Evolutionary conservation across 2,113 vertebrate genomes (phyloP), one percentile per base, ranked within the genome.

Genomic region (Mus spicilegus): DNA sequence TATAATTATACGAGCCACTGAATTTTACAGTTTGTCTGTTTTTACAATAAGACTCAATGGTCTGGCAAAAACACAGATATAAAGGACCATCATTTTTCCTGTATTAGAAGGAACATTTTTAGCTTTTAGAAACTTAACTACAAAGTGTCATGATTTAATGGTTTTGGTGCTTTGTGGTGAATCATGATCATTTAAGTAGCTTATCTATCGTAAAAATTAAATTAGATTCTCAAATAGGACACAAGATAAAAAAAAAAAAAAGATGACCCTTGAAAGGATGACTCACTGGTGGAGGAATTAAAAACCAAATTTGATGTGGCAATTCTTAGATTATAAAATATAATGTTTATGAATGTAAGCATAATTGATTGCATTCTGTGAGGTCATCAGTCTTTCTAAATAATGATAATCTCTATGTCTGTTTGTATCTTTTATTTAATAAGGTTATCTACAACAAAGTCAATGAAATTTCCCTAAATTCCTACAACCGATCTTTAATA

Each of bases 1-100:
- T 96, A 95, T 96, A 98, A 98, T 98, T 97, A 98, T 89, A 96
- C n/a, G 75, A 98, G 88, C 87, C 96, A 98, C 93, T 97, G 97
- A 96, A 80, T 98, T 97, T 98, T 97, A 98, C 69, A 96, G 87
- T 97, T 98, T 95, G 90, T 97, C 97, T 98, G 19, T 82, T 97
- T 97, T 97, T 98, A 98, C 91, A 97, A 65, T 97, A 98, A 98
- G 97, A 96, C 87, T 82, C 73, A 97, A 96, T 97, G 70, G 12
- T 95, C 95, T 98, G 87, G 76, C 49, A 98, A 94, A 98, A 97
- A 97, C 61, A 98, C 86, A 95, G 81, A 97, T 96, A 97, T 95
- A 96, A 97, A 97, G 13, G 67, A 24, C 80, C 42, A 94, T 97
- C 0, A 87, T 96, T 97, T 98, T 98, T 98, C 87, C 88, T 92